A percentile compares a stretch with the other conserved stretches of the same genome.
phyloP scores from a whole-genome alignment of 2,797 vertebrate species.

The Brotula barbata region DNA sequence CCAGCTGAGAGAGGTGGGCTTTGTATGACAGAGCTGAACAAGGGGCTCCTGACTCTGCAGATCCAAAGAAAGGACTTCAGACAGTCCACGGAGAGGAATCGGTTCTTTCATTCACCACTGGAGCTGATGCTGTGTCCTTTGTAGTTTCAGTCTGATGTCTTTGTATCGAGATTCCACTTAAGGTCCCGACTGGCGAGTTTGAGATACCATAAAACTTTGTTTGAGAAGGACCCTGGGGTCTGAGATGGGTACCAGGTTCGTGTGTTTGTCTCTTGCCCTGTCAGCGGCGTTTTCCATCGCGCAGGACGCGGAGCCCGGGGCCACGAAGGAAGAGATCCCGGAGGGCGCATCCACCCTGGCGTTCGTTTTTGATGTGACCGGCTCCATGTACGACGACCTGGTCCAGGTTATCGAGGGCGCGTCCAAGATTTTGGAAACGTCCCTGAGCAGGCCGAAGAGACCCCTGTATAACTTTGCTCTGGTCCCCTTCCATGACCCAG shows the following conservation, averaged over 20 bases:
- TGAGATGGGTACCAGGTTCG: conserved; percentile 66
- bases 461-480: conserved; percentile 94
- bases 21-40: conserved; percentile 62
- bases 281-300: conserved; percentile 66
- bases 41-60: conserved; percentile 55
- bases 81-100: conserved; percentile 17
- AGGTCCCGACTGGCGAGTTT: conserved; percentile 44
- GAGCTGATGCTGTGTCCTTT: conserved; percentile 11
- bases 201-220: conserved; percentile 16
- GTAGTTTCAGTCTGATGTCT: conserved; percentile 62
- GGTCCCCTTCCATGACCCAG: conserved; percentile 98
- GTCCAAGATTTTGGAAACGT: conserved; percentile 96
- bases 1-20: conserved; percentile 72
- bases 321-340: conserved; percentile 77
- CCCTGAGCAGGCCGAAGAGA: conserved; percentile 90
- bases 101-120: not conserved
- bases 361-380: conserved; percentile 98
- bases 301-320: conserved; percentile 61
- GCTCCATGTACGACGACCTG: conserved; percentile 98
- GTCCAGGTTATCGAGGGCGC: conserved; percentile 98
- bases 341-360: conserved; percentile 95
- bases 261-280: conserved; percentile 63
- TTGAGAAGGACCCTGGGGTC: conserved; percentile 28
- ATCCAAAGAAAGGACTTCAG: conserved; percentile 25
- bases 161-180: conserved; percentile 48